phyloP scores from a whole-genome alignment of 2,888 invertebrate species.

The Oscheius sp. region DNA sequence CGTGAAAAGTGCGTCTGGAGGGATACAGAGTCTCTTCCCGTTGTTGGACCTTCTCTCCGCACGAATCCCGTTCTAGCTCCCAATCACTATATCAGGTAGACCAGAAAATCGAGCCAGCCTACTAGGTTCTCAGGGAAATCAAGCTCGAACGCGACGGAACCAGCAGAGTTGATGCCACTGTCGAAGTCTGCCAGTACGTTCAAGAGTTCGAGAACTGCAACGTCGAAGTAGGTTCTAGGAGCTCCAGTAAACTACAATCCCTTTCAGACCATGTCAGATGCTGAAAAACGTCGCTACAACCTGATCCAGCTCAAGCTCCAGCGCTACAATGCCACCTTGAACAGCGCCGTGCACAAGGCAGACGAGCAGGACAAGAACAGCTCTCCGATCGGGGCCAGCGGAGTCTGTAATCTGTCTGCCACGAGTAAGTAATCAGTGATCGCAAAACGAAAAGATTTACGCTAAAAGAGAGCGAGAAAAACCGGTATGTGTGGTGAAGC shows the following conservation, averaged over 20 bases:
- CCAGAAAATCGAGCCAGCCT: not conserved
- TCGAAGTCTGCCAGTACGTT: conserved; percentile 63
- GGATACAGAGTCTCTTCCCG: conserved; percentile 58
- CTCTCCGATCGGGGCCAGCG: conserved; percentile 11
- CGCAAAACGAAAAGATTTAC: too few relatives aligned
- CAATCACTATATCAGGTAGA: conserved; percentile 61
- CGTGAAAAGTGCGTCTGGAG: conserved; percentile 63
- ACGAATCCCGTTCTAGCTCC: conserved; percentile 62
- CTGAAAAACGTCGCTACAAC: conserved; percentile 50
- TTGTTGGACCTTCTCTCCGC: conserved; percentile 60
- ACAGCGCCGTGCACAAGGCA: conserved; percentile 6
- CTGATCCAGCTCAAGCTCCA: conserved; percentile 55
- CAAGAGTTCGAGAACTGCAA: conserved; percentile 59
- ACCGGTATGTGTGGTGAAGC: too few relatives aligned
- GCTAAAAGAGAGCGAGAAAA: too few relatives aligned
- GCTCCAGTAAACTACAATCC: not conserved
- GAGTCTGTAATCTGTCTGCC: conserved; percentile 40
- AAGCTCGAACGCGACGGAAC: conserved; percentile 58
- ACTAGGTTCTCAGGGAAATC: conserved; percentile 45
- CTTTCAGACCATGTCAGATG: conserved; percentile 57
- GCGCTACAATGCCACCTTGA: conserved; percentile 32
- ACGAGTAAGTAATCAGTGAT: conserved; percentile 16
- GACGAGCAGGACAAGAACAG: conserved; percentile 36
- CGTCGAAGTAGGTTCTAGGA: conserved; percentile 41
- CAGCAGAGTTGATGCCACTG: conserved; percentile 54